Evolutionary conservation across 92 coral and sea anemone species (phyloP).

Genomic region (Nematostella vectensis): DNA sequence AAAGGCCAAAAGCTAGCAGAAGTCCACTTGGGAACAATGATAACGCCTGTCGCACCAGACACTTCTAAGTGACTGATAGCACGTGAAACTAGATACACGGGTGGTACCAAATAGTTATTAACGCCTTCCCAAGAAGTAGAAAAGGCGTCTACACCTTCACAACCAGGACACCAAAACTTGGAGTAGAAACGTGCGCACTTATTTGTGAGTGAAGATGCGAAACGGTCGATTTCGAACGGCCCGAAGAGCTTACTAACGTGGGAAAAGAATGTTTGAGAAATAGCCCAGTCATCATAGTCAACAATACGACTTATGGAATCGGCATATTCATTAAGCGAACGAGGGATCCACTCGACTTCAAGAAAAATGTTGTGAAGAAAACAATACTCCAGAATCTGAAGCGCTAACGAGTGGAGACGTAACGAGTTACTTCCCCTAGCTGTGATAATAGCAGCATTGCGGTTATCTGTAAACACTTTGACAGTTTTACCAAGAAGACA

Average conservation of each 20-base stretch:
- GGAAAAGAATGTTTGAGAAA: not conserved
- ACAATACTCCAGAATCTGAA: constrained; percentile 28
- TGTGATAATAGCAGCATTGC: constrained; percentile 16
- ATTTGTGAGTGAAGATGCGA: constrained; percentile 9
- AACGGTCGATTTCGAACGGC: constrained; percentile 11
- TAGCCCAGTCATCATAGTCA: constrained; percentile 24
- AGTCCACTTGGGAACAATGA: constrained; percentile 18
- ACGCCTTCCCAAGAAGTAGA: constrained; percentile 10
- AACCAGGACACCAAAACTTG: constrained; percentile 13
- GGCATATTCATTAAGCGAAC: constrained; percentile 10
- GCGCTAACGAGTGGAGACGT: constrained; percentile 18
- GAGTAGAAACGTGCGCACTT: constrained; percentile 13
- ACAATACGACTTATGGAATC: constrained; percentile 20
- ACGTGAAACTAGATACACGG: constrained; percentile 8
- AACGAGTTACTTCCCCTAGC: constrained; percentile 22
- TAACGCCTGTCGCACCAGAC: not conserved
- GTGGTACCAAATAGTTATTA: constrained; percentile 12
- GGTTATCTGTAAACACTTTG: constrained; percentile 21
- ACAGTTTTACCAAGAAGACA: constrained; percentile 15
- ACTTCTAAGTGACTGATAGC: not conserved
- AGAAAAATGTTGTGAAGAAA: constrained; percentile 4
- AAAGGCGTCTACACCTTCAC: constrained; percentile 12
- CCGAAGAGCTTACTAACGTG: constrained; percentile 7
- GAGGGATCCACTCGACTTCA: constrained; percentile 23
- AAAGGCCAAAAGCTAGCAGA: constrained; percentile 16